Conservation (phyloP, 1,140 invertebrate species). For the Drosophila parabipectinata region DNA sequence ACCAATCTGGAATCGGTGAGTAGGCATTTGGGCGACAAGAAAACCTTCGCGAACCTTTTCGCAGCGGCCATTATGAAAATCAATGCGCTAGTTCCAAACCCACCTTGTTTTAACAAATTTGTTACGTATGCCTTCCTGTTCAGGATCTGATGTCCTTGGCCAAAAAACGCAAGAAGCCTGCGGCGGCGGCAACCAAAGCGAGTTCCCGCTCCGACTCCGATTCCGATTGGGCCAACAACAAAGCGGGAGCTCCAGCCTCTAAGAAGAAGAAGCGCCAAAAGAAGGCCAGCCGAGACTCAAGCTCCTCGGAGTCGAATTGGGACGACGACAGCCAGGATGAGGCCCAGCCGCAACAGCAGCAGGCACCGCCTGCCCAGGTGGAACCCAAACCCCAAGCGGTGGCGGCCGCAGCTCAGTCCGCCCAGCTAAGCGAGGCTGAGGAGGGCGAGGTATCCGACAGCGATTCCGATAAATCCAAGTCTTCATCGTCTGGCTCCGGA, state of each 20-base stretch:
- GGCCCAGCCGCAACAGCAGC: conserved; percentile 1
- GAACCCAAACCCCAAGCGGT: conserved; percentile 18
- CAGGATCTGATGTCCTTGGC: conserved; percentile 94
- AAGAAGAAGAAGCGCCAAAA: conserved; percentile 88
- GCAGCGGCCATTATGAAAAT: conserved; percentile 49
- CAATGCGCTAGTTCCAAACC: conserved; percentile 30
- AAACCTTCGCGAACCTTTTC: conserved; percentile 32
- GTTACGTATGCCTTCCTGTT: conserved; percentile 60
- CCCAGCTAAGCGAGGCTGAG: conserved; percentile 59
- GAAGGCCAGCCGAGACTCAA: conserved; percentile 86
- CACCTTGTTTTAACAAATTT: conserved; percentile 17
- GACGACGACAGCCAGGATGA: conserved; percentile 70
- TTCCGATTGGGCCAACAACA: conserved; percentile 86
- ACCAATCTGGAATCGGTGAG: conserved; percentile 95
- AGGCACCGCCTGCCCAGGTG: conserved; percentile 9
- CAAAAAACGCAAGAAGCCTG: conserved; percentile 91
- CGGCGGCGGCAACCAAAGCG: conserved; percentile 76
- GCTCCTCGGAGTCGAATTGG: conserved; percentile 85
- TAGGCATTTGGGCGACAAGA: conserved; percentile 35
- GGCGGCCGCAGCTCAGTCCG: not conserved
- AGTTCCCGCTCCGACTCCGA: conserved; percentile 85
- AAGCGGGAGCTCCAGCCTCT: conserved; percentile 62
- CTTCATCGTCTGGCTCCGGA: conserved; percentile 32
- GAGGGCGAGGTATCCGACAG: conserved; percentile 80
- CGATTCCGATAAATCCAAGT: conserved; percentile 68